Conservation (phyloP, 1,140 invertebrate species). For the Pseudachorutes palmiensis region DNA sequence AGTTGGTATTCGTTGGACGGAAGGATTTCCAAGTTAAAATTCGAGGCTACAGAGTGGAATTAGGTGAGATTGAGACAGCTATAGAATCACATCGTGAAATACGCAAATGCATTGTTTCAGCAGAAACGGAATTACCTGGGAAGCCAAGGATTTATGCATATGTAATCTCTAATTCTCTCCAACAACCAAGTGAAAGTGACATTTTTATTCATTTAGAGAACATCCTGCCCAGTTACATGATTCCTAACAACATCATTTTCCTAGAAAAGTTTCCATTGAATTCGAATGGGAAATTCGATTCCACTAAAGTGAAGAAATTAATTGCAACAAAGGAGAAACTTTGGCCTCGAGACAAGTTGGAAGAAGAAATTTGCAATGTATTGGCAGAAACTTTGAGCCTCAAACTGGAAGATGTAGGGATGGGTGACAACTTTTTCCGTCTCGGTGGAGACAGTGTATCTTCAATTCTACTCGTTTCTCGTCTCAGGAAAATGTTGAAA, state of each 20-base stretch:
- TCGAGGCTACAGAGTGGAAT: neutral
- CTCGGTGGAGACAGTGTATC: neutral
- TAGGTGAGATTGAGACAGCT: neutral
- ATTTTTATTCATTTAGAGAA: too few species aligned
- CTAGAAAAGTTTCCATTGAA: neutral
- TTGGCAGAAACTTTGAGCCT: neutral
- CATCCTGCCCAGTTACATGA: too few species aligned
- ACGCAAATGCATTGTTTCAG: neutral
- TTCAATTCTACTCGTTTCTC: neutral
- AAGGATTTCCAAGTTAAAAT: constrained; percentile 13
- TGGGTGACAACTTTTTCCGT: neutral
- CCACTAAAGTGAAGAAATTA: too few species aligned
- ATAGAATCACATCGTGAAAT: neutral
- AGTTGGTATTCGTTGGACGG: constrained; percentile 6
- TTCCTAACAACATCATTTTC: too few species aligned
- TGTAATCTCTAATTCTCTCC: too few species aligned
- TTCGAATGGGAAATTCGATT: neutral
- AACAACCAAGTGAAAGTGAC: too few species aligned
- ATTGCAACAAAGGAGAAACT: neutral
- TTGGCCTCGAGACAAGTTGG: neutral
- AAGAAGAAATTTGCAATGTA: neutral
- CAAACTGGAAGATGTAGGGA: neutral
- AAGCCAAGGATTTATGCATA: too few species aligned
- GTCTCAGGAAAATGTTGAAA: neutral
- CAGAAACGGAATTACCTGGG: neutral